These are phyloP conservation scores for Dunckerocampus dactyliophorus DNA, from an alignment of 2,113 vertebrate species.

Conservation along the genomic window DNA sequence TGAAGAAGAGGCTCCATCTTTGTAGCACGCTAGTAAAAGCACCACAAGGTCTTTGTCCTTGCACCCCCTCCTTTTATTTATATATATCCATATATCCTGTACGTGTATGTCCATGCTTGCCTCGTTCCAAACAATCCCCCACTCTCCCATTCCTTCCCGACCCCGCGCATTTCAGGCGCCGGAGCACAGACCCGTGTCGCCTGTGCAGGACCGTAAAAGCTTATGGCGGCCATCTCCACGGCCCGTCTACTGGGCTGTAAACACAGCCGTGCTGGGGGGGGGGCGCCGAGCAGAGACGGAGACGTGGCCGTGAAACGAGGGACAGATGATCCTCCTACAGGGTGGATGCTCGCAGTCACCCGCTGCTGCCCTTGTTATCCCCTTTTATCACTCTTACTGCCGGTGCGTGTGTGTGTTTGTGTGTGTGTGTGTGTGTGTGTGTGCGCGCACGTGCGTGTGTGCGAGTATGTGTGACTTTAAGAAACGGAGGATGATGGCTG, in stretches of 20 bases:
- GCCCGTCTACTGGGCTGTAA: slow-evolving; percentile 20
- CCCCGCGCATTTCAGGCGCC: background rate
- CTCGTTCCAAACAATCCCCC: background rate
- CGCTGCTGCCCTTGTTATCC: background rate
- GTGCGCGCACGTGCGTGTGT: slow-evolving; percentile 3
- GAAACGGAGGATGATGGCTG: slow-evolving; percentile 5
- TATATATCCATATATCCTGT: too few species aligned
- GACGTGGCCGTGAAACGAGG: background rate
- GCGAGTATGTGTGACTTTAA: slow-evolving; percentile 4
- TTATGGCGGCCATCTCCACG: slow-evolving; percentile 9
- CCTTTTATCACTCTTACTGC: too few species aligned
- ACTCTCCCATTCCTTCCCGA: background rate
- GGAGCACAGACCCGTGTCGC: slow-evolving; percentile 16
- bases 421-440: slow-evolving; percentile 3
- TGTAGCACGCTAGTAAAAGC: slow-evolving; percentile 36
- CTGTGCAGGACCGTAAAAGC: slow-evolving; percentile 30
- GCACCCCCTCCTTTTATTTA: background rate
- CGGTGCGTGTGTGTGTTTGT: slow-evolving; percentile 1
- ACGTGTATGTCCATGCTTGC: background rate
- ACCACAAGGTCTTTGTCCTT: slow-evolving; percentile 23
- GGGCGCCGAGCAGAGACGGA: slow-evolving; percentile 7
- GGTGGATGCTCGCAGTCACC: slow-evolving; percentile 3
- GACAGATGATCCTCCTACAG: slow-evolving; percentile 15
- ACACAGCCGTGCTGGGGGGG: background rate
- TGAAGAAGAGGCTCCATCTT: slow-evolving; percentile 37